These are phyloP conservation scores for Batillaria attramentaria DNA, from an alignment of 1,140 invertebrate genomes.

Conservation along the genomic window DNA sequence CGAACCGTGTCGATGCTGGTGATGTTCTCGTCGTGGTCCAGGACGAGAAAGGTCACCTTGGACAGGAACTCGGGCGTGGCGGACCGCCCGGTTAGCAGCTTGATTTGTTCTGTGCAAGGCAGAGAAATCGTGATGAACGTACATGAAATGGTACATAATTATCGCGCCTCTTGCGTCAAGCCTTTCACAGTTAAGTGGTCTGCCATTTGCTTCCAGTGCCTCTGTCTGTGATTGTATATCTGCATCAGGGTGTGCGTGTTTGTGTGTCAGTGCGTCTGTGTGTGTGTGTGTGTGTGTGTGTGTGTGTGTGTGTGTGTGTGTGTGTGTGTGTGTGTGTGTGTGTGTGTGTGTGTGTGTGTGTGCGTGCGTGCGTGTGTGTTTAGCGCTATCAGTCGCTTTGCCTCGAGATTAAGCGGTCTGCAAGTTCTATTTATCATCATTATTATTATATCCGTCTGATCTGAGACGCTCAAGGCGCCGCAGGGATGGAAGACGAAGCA, in stretches of 20 bases:
- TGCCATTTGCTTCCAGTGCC: background rate
- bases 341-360: too few species aligned
- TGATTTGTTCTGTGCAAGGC: conserved; percentile 66
- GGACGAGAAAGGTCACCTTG: conserved; percentile 69
- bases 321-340: too few species aligned
- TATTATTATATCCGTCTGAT: too few species aligned
- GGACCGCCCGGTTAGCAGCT: conserved; percentile 68
- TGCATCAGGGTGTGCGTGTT: background rate
- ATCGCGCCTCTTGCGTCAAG: too few species aligned
- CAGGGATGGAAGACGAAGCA: background rate
- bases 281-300: conserved; percentile 10
- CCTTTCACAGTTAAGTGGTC: too few species aligned
- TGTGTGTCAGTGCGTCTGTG: conserved; percentile 9
- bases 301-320: background rate
- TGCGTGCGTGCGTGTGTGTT: background rate
- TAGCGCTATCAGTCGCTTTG: background rate
- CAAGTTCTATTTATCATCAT: background rate
- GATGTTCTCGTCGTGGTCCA: conserved; percentile 70
- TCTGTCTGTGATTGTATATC: background rate
- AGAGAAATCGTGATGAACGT: too few species aligned
- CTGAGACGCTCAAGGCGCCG: too few species aligned
- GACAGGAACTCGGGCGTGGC: conserved; percentile 68
- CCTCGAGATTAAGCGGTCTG: background rate
- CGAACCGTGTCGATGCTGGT: conserved; percentile 72
- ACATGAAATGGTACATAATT: too few species aligned